phyloP scores from a whole-genome alignment of 2,113 vertebrate species.

The Pitta sordida region DNA sequence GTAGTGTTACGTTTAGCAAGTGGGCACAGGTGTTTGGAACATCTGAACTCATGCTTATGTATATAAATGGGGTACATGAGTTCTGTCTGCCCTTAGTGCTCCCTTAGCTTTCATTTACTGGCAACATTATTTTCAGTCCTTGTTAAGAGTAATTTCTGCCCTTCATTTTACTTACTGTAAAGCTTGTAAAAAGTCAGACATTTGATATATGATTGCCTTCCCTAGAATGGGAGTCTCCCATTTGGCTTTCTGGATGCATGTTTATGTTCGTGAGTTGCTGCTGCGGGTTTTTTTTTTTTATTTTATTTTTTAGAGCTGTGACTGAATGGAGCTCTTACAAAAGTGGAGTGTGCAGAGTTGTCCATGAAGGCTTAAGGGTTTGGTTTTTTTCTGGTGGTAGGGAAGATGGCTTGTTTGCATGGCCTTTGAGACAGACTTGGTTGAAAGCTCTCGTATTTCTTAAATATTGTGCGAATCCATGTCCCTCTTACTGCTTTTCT shows the following conservation, averaged over 20 bases:
- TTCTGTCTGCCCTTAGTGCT: not conserved
- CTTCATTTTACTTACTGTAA: not conserved
- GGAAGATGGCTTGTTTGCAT: not conserved
- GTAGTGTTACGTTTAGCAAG: not conserved
- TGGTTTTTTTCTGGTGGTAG: not conserved
- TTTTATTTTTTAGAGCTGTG: not conserved
- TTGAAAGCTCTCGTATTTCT: not conserved
- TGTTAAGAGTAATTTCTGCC: not conserved
- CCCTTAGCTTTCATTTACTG: not conserved
- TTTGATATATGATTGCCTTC: not conserved
- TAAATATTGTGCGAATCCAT: not conserved
- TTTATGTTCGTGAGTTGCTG: not conserved
- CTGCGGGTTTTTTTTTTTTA: no score
- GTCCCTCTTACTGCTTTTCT: not conserved
- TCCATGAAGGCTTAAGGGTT: not conserved
- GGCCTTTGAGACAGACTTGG: not conserved
- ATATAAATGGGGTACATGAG: not conserved
- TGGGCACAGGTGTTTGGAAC: not conserved
- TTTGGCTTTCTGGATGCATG: not conserved
- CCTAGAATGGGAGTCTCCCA: not conserved
- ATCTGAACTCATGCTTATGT: not conserved
- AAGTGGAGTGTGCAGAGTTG: not conserved
- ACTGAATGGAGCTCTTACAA: not conserved
- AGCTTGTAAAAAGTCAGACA: not conserved
- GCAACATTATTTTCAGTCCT: not conserved